Percentiles rank a stretch among this genome's conserved stretches.
phyloP scores from a whole-genome alignment of 2,888 invertebrate genomes.

The Aphodius sticticus region DNA sequence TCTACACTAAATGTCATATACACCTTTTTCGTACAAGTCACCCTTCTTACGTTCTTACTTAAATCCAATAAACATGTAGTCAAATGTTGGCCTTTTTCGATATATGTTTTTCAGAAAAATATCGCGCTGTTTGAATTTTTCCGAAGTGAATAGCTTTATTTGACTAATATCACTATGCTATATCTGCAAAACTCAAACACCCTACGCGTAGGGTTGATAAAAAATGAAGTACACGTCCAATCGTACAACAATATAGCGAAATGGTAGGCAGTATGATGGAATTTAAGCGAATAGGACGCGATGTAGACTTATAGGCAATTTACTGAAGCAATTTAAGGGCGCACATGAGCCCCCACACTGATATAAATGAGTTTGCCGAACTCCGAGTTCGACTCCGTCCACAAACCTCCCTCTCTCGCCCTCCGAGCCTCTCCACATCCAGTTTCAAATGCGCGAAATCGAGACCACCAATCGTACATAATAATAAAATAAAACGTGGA shows the following conservation, averaged over 20 bases:
- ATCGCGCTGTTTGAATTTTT: no score
- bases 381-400: slow-evolving; percentile 24
- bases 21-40: no score
- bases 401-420: not conserved
- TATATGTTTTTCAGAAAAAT: no score
- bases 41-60: no score
- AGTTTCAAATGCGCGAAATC: not conserved
- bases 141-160: no score
- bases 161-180: no score
- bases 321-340: slow-evolving; percentile 40
- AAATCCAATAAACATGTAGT: no score
- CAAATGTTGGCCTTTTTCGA: no score
- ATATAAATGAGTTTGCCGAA: slow-evolving; percentile 46
- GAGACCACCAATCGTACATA: not conserved
- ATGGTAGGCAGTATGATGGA: slow-evolving; percentile 4
- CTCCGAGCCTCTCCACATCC: not conserved
- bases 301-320: slow-evolving; percentile 41
- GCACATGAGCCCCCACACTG: slow-evolving; percentile 43
- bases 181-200: no score
- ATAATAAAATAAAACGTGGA: not conserved
- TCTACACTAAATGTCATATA: no score
- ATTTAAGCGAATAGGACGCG: slow-evolving; percentile 13
- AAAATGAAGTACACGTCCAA: slow-evolving; percentile 24
- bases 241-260: not conserved
- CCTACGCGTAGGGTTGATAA: not conserved